Evolutionary conservation across 2,113 vertebrate species (phyloP), one percentile per base, ranked within the genome.

Genomic region (Pseudorectes ferrugineus): DNA sequence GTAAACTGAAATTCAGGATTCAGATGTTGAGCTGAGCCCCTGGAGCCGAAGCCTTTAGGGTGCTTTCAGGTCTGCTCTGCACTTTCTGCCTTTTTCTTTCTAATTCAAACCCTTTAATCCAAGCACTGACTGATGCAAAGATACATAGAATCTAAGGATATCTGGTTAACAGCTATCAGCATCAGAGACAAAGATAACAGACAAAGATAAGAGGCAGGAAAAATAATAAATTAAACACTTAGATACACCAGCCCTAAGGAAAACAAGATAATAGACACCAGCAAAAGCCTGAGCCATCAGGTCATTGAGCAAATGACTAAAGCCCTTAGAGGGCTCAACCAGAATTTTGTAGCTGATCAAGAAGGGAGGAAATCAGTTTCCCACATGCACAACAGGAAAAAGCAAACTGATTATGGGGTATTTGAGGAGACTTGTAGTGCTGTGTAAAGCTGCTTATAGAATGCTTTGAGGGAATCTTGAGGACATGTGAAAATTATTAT

Each of bases 171-270:
- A 82, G 40, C 45, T 76, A 72, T 79, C 88, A 76, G 54, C 38
- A 12, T 45, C 26, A 51, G 85, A 85, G 54, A 49, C 31, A 73
- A 79, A 88, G 87, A 83, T 58, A 93, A 85, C 18, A 88, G 71
- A n/a, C 12, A 66, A 76, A 85, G 93, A 90, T 92, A 97, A 93
- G 49, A 94, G 38, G 17, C 29, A 54, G 38, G 17, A 40, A 88
- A 96, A 85, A 84, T 59, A 88, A 85, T 73, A 85, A 88, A 88
- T 93, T 92, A 49, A 94, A 90, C 35, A 85, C 46, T 25, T 66
- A 88, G 68, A 73, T 92, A 49, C 24, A 88, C 33, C 90, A 79
- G 9, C 67, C 78, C 35, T 70, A 57, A 85, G 71, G 81, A 90
- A 89, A 94, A 96, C 14, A 77, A 62, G 74, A 90, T 73, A 85